Evolutionary conservation across 1,140 invertebrate species (phyloP).

Genomic region (Drosophila kurseongensis): DNA sequence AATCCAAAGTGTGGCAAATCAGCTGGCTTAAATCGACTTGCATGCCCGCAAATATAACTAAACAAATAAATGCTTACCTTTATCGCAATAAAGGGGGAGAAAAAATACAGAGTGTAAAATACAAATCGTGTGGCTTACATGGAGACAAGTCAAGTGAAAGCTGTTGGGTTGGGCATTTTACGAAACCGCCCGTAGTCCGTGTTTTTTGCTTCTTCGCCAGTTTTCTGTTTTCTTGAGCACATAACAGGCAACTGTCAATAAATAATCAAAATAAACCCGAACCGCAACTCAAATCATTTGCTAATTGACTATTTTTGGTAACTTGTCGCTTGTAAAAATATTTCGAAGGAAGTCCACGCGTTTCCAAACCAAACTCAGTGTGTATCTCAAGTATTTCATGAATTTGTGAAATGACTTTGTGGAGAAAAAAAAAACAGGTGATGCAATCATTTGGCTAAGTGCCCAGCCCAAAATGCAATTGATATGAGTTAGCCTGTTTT

Average conservation of each 20-base stretch:
- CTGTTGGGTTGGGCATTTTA: constrained; percentile 58
- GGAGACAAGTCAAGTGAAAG: constrained; percentile 52
- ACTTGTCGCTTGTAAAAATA: constrained; percentile 75
- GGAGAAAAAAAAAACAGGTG: constrained; percentile 24
- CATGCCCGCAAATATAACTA: constrained; percentile 43
- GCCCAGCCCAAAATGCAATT: constrained; percentile 25
- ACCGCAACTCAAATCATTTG: constrained; percentile 41
- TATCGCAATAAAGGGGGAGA: constrained; percentile 6
- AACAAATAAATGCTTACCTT: constrained; percentile 68
- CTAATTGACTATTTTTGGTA: constrained; percentile 78
- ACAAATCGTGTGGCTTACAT: constrained; percentile 44
- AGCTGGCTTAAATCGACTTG: constrained; percentile 40
- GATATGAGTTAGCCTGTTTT: constrained; percentile 11
- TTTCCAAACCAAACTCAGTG: constrained; percentile 40
- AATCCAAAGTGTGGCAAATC: constrained; percentile 79
- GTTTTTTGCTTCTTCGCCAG: constrained; percentile 32
- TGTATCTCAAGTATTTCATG: constrained; percentile 56
- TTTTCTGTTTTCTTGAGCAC: constrained; percentile 63
- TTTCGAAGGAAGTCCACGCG: constrained; percentile 50
- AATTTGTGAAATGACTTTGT: constrained; percentile 71
- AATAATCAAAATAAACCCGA: constrained; percentile 80
- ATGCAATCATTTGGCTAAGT: constrained; percentile 56
- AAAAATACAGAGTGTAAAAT: constrained; percentile 27
- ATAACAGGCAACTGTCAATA: constrained; percentile 79
- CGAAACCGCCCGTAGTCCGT: constrained; percentile 28